A percentile compares a stretch with the other conserved stretches of the same genome.
Evolutionary conservation across 1,140 invertebrate species (phyloP).

Genomic region (Latrodectus geometricus): DNA sequence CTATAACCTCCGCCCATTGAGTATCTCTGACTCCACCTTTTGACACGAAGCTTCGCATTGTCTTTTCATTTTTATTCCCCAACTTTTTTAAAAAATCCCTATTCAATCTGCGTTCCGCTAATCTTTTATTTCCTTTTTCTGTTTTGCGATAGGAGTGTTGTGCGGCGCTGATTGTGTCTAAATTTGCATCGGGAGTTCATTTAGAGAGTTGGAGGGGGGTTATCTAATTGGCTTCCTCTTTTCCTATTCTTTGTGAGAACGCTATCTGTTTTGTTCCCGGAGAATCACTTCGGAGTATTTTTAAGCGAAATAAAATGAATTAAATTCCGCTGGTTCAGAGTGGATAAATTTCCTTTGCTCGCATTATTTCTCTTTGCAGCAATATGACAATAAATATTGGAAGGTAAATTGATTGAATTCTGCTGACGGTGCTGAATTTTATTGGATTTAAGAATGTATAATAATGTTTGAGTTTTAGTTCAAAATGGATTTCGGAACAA

Average conservation of each 20-base stretch:
- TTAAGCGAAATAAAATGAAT: background rate
- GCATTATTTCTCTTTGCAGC: background rate
- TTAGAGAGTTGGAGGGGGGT: background rate
- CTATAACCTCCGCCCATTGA: conserved; percentile 55
- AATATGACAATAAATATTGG: no score
- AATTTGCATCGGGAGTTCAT: conserved; percentile 21
- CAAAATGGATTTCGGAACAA: no score
- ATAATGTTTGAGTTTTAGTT: no score
- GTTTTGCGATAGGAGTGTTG: no score
- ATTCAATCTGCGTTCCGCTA: conserved; percentile 12
- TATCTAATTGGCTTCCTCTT: conserved; percentile 2
- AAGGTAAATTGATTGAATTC: no score
- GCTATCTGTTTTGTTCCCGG: background rate
- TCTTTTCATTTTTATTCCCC: conserved; percentile 20
- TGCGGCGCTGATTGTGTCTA: background rate
- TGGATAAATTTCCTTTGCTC: background rate
- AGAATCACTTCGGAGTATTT: background rate
- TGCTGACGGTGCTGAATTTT: no score
- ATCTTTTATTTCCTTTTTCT: conserved; percentile 19
- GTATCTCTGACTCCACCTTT: conserved; percentile 54
- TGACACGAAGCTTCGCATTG: conserved; percentile 46
- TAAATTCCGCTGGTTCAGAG: background rate
- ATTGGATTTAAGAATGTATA: no score
- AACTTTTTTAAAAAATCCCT: conserved; percentile 2
- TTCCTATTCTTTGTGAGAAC: background rate